Evolutionary conservation across 64 coral and sea anemone genomes (phyloP).

Genomic region (Catalaphyllia jardinei): DNA sequence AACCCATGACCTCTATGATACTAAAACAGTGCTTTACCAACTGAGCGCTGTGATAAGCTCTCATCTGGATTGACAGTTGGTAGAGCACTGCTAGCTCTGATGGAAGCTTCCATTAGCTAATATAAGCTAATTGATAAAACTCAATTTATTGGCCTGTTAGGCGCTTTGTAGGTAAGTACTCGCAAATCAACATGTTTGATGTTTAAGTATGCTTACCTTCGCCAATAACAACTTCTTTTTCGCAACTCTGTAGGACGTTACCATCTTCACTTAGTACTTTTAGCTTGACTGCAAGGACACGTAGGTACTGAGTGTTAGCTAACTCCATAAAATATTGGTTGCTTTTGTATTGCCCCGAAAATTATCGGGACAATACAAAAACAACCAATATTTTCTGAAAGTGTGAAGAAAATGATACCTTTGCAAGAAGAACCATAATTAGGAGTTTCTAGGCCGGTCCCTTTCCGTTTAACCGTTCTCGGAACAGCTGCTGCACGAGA

Average conservation of each 20-base stretch:
- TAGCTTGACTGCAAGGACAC: constrained; percentile 44
- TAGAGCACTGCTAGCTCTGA: too few relatives aligned
- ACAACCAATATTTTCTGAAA: not conserved
- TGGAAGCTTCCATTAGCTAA: too few relatives aligned
- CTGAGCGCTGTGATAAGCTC: too few relatives aligned
- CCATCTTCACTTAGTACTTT: constrained; percentile 56
- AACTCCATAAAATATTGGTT: too few relatives aligned
- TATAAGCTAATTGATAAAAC: too few relatives aligned
- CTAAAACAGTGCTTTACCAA: too few relatives aligned
- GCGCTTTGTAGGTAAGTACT: too few relatives aligned
- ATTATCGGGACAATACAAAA: too few relatives aligned
- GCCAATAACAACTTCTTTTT: constrained; percentile 60
- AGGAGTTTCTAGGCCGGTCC: constrained; percentile 68
- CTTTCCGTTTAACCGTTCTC: constrained; percentile 40
- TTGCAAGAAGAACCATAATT: constrained; percentile 58
- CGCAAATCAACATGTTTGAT: too few relatives aligned
- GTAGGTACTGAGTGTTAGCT: not conserved
- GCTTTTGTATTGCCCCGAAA: not conserved
- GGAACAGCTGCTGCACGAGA: not conserved
- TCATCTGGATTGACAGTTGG: too few relatives aligned
- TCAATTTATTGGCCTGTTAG: too few relatives aligned
- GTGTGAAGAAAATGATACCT: not conserved
- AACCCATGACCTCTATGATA: too few relatives aligned
- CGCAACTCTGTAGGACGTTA: not conserved
- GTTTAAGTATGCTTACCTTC: constrained; percentile 31